Conservation (phyloP, 2,113 vertebrate genomes). For the Sylvilagus bachmani region DNA sequence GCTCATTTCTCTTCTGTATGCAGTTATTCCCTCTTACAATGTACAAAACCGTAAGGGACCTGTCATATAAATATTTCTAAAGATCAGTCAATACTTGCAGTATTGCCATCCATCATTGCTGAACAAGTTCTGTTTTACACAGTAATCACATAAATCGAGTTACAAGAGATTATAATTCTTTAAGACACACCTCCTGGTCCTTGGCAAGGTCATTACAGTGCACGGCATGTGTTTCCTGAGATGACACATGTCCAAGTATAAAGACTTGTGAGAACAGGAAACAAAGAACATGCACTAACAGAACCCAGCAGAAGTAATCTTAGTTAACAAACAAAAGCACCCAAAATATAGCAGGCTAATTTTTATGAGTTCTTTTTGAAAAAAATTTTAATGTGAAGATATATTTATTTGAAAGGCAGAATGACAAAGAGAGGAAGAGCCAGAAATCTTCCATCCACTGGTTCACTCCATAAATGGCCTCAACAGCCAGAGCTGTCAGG, state of each 20-base stretch:
- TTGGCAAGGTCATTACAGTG: slow-evolving; percentile 85
- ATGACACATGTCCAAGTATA: slow-evolving; percentile 77
- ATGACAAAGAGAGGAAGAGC: too few species aligned
- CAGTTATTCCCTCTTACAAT: slow-evolving; percentile 80
- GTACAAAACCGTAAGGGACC: slow-evolving; percentile 77
- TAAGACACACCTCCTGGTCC: slow-evolving; percentile 85
- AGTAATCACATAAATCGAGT: slow-evolving; percentile 87
- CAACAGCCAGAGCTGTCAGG: too few species aligned
- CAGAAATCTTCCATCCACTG: too few species aligned
- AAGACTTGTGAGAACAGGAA: slow-evolving; percentile 73
- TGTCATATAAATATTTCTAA: slow-evolving; percentile 89
- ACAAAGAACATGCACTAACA: slow-evolving; percentile 62
- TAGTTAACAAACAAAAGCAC: slow-evolving; percentile 33
- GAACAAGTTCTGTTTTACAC: slow-evolving; percentile 86
- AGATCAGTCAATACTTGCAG: slow-evolving; percentile 86
- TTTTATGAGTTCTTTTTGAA: slow-evolving; percentile 40
- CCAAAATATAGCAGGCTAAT: slow-evolving; percentile 31
- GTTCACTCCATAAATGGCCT: too few species aligned
- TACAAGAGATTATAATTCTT: slow-evolving; percentile 87
- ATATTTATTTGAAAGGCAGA: too few species aligned
- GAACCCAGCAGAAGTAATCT: slow-evolving; percentile 48
- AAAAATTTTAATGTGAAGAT: too few species aligned
- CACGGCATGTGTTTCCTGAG: slow-evolving; percentile 71
- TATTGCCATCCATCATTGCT: slow-evolving; percentile 85
- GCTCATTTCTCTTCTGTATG: slow-evolving; percentile 61